Conservation (phyloP, 1,140 invertebrate species). For the Batillaria attramentaria region DNA sequence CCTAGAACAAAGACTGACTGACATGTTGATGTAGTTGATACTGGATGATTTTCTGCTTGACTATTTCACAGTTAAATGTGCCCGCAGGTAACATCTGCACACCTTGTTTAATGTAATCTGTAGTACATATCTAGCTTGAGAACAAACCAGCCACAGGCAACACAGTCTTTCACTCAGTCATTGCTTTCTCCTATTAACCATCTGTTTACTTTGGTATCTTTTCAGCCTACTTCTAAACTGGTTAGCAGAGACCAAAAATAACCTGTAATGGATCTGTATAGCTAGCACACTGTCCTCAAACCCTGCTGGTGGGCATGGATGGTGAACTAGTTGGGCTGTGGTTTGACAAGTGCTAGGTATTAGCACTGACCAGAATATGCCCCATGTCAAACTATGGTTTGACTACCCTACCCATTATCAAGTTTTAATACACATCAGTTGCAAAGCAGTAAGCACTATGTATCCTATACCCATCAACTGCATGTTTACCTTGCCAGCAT, state of each 20-base stretch:
- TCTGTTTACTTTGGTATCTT: no score
- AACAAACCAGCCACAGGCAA: not conserved
- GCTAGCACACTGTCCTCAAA: no score
- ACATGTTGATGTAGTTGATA: not conserved
- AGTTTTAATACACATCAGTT: not conserved
- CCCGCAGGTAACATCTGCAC: not conserved
- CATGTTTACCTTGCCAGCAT: constrained; percentile 25
- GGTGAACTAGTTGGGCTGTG: not conserved
- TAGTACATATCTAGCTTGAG: not conserved
- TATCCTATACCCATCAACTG: constrained; percentile 8
- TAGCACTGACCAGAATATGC: not conserved
- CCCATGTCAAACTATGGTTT: not conserved
- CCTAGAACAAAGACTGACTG: not conserved
- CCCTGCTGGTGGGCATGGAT: not conserved
- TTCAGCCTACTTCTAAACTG: no score
- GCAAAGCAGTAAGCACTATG: not conserved
- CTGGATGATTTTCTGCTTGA: constrained; percentile 1
- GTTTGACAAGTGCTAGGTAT: not conserved
- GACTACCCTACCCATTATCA: not conserved
- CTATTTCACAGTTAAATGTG: not conserved
- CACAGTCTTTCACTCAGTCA: not conserved
- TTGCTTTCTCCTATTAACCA: not conserved
- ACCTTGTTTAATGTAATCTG: not conserved
- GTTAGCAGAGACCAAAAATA: no score
- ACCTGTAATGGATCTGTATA: no score